Evolutionary conservation across 2,113 vertebrate species (phyloP).

Genomic region (Petaurus breviceps): DNA sequence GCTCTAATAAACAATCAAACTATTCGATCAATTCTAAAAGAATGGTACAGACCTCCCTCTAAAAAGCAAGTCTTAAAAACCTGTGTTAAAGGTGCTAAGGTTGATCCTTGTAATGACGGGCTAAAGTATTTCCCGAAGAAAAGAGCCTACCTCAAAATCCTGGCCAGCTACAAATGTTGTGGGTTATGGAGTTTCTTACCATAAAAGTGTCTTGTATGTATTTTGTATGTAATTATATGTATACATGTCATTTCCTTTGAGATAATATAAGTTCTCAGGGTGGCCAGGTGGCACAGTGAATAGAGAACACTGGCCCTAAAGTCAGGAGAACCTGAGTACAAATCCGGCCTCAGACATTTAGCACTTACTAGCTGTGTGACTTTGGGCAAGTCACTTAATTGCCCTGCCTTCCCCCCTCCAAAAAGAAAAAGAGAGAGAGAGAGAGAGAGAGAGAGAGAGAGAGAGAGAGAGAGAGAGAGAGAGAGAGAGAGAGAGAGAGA

Average conservation of each 20-base stretch:
- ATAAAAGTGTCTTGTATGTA: neutral
- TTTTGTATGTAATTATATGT: neutral
- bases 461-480: too few relatives aligned
- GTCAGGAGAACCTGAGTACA: too few relatives aligned
- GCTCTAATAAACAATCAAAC: neutral
- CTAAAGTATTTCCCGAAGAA: neutral
- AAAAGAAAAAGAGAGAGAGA: too few relatives aligned
- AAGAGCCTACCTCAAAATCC: neutral
- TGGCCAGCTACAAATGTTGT: neutral
- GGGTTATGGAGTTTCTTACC: neutral
- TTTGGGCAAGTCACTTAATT: too few relatives aligned
- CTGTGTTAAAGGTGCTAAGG: neutral
- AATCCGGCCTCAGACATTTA: too few relatives aligned
- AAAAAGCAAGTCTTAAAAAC: neutral
- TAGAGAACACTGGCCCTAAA: too few relatives aligned
- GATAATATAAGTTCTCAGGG: neutral
- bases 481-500: too few relatives aligned
- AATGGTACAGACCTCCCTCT: too few relatives aligned
- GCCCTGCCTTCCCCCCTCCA: too few relatives aligned
- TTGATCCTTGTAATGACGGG: constrained; percentile 3
- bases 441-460: too few relatives aligned
- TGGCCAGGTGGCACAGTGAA: too few relatives aligned
- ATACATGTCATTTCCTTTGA: neutral
- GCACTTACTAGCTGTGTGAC: too few relatives aligned
- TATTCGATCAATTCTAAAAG: neutral